These are phyloP conservation scores for Ceyx cyanopectus DNA, from an alignment of 2,113 vertebrate species.

Conservation along the genomic window DNA sequence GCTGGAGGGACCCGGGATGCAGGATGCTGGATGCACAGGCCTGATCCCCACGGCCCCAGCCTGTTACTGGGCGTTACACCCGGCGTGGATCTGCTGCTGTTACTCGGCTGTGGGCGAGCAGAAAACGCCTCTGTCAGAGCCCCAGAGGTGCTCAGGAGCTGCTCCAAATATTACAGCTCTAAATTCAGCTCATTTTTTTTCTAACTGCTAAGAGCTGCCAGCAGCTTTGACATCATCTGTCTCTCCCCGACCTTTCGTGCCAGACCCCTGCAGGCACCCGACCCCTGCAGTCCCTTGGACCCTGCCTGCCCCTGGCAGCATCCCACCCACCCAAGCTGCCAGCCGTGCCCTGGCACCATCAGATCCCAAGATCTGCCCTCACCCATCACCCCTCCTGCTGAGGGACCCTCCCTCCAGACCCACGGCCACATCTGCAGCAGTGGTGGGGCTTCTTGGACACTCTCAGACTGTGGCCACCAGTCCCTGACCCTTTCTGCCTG, in stretches of 20 bases:
- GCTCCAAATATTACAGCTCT: slow-evolving; percentile 36
- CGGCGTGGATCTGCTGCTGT: background rate
- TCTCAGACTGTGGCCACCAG: rapidly evolving
- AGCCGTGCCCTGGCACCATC: rapidly evolving
- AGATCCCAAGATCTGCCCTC: background rate
- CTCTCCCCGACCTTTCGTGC: background rate
- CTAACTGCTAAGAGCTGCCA: background rate
- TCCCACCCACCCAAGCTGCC: background rate
- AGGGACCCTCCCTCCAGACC: background rate
- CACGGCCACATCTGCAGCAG: rapidly evolving
- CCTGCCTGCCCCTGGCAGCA: background rate
- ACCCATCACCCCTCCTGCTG: rapidly evolving
- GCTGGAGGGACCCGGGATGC: background rate
- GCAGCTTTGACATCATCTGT: background rate
- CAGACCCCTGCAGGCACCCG: background rate
- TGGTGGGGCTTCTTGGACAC: background rate
- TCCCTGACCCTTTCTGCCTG: background rate
- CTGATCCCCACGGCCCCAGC: rapidly evolving
- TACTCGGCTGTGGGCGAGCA: background rate
- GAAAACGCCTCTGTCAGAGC: background rate
- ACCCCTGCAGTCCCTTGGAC: background rate
- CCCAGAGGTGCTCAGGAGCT: background rate
- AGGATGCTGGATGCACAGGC: background rate
- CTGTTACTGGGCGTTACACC: background rate
- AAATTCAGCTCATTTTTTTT: slow-evolving; percentile 11